These are phyloP conservation scores for Oncorhynchus keta DNA, from an alignment of 2,113 vertebrate genomes.

Conservation along the genomic window DNA sequence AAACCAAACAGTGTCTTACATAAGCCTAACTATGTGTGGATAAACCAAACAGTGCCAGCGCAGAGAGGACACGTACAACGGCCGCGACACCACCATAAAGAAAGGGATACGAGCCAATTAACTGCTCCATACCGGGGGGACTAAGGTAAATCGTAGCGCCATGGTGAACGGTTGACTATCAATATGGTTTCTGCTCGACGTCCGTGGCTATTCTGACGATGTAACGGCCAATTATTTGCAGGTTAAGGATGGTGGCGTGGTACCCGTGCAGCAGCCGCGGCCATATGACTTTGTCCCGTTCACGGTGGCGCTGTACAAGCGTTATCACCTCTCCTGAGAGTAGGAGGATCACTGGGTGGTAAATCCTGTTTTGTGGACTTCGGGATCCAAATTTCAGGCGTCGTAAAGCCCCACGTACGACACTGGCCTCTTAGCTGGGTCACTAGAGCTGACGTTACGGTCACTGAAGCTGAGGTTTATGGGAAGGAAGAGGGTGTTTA, in stretches of 20 bases:
- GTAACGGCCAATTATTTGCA: conserved; percentile 27
- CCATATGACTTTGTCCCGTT: neutral
- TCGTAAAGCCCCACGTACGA: neutral
- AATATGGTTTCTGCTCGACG: no score
- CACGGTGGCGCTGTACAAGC: neutral
- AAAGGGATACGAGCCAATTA: conserved; percentile 35
- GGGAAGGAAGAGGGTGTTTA: neutral
- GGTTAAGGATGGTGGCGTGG: conserved; percentile 12
- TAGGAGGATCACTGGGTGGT: neutral
- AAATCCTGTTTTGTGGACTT: conserved; percentile 4
- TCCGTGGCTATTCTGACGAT: conserved; percentile 19
- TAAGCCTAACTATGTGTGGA: conserved; percentile 34
- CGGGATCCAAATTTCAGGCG: neutral
- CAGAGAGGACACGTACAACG: conserved; percentile 16
- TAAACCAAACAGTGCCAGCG: conserved; percentile 9
- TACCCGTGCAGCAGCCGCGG: neutral
- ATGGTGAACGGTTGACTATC: no score
- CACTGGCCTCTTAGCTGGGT: neutral
- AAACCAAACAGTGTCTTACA: neutral
- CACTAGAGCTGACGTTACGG: conserved; percentile 1
- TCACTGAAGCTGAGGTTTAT: no score
- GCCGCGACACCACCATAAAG: conserved; percentile 36
- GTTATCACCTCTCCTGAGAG: neutral
- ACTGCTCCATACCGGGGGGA: conserved; percentile 1
- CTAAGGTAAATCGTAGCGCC: conserved; percentile 24